Percentiles rank a stretch among this genome's conserved stretches.
Conservation (phyloP, 2,113 vertebrate genomes). For the Microcebus jonahi region DNA sequence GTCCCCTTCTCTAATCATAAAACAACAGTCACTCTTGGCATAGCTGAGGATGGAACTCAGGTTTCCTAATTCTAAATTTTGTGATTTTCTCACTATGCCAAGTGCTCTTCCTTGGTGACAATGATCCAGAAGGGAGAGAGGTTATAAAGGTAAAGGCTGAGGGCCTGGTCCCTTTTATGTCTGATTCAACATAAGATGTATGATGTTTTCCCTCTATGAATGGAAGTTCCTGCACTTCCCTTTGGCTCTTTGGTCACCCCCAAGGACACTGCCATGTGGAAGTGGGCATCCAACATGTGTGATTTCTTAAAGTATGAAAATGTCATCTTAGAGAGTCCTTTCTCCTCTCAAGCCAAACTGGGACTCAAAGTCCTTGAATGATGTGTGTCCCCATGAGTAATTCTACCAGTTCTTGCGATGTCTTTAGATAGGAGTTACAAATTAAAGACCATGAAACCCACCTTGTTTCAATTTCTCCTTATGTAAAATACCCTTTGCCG, state of each 20-base stretch:
- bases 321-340: neutral
- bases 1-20: neutral
- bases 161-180: neutral
- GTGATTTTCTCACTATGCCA: neutral
- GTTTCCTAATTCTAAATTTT: neutral
- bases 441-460: neutral
- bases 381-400: neutral
- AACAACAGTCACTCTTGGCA: neutral
- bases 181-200: neutral
- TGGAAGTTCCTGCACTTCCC: neutral
- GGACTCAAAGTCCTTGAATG: neutral
- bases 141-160: neutral
- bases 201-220: neutral
- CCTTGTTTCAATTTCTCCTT: constrained; percentile 57
- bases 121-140: neutral
- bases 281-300: neutral
- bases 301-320: neutral
- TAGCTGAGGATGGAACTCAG: neutral
- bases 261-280: neutral
- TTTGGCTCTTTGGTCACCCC: neutral
- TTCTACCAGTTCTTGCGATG: neutral
- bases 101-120: neutral
- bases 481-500: constrained; percentile 6
- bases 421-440: neutral
- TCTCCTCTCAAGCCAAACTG: neutral